Conservation (phyloP, 2,797 vertebrate genomes). For the Nyctalus aviator region DNA sequence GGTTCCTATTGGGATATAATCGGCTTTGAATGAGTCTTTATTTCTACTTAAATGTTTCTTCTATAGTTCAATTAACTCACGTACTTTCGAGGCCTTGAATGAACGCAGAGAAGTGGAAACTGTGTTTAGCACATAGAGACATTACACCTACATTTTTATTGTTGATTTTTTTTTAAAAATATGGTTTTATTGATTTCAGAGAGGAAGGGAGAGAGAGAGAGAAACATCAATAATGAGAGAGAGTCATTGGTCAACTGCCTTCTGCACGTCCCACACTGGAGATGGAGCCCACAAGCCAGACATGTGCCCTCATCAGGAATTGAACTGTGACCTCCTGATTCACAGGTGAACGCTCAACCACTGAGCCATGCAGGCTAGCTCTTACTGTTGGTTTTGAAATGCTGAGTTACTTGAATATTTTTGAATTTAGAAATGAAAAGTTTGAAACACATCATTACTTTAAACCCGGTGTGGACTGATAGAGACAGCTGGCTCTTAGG, state of each 20-base stretch:
- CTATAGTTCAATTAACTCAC: not conserved
- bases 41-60: slow-evolving; percentile 40
- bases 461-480: not conserved
- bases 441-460: not conserved
- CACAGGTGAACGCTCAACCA: not conserved
- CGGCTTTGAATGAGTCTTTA: slow-evolving; percentile 52
- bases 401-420: slow-evolving; percentile 25
- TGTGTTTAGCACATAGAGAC: not conserved
- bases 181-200: too few relatives aligned
- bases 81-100: slow-evolving; percentile 26
- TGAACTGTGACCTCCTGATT: not conserved
- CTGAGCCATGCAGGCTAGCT: not conserved
- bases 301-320: not conserved
- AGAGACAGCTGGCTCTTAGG: not conserved
- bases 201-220: not conserved
- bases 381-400: slow-evolving; percentile 61
- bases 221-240: not conserved
- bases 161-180: slow-evolving; percentile 39
- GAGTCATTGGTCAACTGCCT: not conserved
- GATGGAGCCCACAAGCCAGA: not conserved
- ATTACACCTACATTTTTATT: not conserved
- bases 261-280: not conserved
- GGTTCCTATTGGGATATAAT: not conserved
- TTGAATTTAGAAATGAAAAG: not conserved
- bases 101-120: not conserved